A percentile compares a stretch with the other conserved stretches of the same genome.
Evolutionary conservation across 2,113 vertebrate species (phyloP).

Genomic region (Pseudorectes ferrugineus): DNA sequence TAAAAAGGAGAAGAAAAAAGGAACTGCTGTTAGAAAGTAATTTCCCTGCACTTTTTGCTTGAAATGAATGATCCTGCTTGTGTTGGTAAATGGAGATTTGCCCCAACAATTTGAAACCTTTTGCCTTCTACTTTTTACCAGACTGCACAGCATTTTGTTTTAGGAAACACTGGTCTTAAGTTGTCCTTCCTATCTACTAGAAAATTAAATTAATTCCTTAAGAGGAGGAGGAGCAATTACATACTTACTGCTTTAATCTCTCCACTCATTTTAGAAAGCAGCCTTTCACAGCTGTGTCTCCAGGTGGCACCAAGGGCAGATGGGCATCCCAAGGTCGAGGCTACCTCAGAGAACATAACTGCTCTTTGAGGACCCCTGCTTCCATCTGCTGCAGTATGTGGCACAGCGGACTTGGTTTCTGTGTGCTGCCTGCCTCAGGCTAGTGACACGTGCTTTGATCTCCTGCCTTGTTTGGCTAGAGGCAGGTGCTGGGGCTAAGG

Average conservation of each 20-base stretch:
- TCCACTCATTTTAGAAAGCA: not conserved
- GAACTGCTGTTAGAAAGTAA: not conserved
- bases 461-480: not conserved
- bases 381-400: not conserved
- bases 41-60: not conserved
- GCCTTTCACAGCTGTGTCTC: not conserved
- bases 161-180: not conserved
- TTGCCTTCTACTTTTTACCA: not conserved
- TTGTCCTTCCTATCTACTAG: not conserved
- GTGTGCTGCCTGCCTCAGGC: not conserved
- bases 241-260: not conserved
- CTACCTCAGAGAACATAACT: not conserved
- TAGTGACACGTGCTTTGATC: not conserved
- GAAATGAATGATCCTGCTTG: not conserved
- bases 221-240: not conserved
- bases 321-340: not conserved
- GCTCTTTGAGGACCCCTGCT: not conserved
- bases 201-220: not conserved
- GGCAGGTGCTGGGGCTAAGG: not conserved
- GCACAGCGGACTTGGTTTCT: not conserved
- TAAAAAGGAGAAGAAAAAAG: not conserved
- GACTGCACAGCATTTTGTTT: not conserved
- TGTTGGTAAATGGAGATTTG: not conserved
- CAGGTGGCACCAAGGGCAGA: not conserved
- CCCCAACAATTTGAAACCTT: not conserved